Evolutionary conservation across 2,113 vertebrate genomes (phyloP).

Genomic region (Ophiodon elongatus): DNA sequence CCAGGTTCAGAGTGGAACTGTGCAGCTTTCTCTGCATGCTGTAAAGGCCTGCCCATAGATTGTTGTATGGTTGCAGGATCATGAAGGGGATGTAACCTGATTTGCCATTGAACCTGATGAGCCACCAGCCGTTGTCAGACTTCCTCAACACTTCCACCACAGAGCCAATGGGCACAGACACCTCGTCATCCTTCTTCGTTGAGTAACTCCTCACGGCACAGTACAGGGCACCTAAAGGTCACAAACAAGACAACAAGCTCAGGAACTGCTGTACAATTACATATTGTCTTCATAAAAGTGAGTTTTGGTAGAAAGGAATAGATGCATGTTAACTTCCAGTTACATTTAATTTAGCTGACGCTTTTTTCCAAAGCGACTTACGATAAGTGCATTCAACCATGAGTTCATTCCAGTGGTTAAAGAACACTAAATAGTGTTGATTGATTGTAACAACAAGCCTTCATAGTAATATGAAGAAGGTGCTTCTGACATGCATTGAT

Average conservation of each 20-base stretch:
- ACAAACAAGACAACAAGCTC: background rate
- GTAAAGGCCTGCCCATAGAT: conserved; percentile 84
- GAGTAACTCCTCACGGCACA: conserved; percentile 81
- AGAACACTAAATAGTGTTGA: conserved; percentile 9
- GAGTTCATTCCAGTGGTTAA: background rate
- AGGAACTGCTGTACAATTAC: background rate
- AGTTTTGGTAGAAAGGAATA: background rate
- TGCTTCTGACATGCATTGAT: background rate
- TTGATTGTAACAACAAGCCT: background rate
- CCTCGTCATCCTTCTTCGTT: conserved; percentile 84
- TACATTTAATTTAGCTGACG: too few species aligned
- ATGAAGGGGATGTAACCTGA: conserved; percentile 89
- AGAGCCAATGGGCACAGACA: conserved; percentile 86
- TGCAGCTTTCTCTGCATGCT: conserved; percentile 64
- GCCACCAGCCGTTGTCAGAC: conserved; percentile 92
- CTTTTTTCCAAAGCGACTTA: too few species aligned
- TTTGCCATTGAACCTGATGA: conserved; percentile 85
- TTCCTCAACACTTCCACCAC: conserved; percentile 86
- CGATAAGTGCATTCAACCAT: too few species aligned
- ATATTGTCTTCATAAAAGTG: background rate
- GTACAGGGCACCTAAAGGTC: conserved; percentile 82
- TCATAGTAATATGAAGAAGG: background rate
- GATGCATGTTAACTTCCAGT: background rate
- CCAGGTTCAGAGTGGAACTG: conserved; percentile 78
- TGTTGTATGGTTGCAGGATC: conserved; percentile 88